These are phyloP conservation scores for Laodelphax striatellus DNA, from an alignment of 1,140 invertebrate genomes.

Conservation along the genomic window DNA sequence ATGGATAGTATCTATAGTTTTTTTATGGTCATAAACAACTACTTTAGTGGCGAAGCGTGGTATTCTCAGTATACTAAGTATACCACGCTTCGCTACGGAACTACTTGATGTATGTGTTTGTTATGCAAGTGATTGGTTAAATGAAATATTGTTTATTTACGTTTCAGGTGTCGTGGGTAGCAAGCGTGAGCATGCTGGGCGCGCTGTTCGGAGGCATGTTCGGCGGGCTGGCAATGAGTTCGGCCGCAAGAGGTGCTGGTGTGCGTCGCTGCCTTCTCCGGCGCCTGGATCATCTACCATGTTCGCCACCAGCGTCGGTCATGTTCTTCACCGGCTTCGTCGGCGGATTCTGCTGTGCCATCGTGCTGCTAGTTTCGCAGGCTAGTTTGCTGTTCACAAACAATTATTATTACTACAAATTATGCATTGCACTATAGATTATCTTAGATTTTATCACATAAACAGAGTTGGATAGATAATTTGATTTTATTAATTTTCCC, in stretches of 20 bases:
- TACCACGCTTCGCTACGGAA: too few species aligned
- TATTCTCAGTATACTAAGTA: too few species aligned
- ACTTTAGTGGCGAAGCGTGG: too few species aligned
- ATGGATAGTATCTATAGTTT: too few species aligned
- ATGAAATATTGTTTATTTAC: background rate
- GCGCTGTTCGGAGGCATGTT: constrained; percentile 65
- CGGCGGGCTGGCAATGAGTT: constrained; percentile 60
- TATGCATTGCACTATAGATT: too few species aligned
- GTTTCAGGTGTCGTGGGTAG: constrained; percentile 51
- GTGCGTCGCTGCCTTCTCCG: constrained; percentile 55
- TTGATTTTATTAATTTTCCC: too few species aligned
- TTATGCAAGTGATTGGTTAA: too few species aligned
- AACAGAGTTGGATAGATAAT: too few species aligned
- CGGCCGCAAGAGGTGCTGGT: constrained; percentile 56
- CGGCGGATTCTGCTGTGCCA: constrained; percentile 65
- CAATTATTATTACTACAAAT: background rate
- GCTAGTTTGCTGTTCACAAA: constrained; percentile 32
- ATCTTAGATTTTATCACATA: too few species aligned
- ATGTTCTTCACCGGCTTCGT: constrained; percentile 65
- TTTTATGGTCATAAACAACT: too few species aligned
- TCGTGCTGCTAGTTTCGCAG: constrained; percentile 67
- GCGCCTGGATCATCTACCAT: constrained; percentile 65
- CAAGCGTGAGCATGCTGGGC: constrained; percentile 56
- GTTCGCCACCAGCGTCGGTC: constrained; percentile 57
- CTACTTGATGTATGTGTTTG: too few species aligned